A percentile compares a stretch with the other conserved stretches of the same genome.
These are phyloP conservation scores for Dryococelus australis DNA, from an alignment of 2,888 invertebrate genomes.

Conservation along the genomic window DNA sequence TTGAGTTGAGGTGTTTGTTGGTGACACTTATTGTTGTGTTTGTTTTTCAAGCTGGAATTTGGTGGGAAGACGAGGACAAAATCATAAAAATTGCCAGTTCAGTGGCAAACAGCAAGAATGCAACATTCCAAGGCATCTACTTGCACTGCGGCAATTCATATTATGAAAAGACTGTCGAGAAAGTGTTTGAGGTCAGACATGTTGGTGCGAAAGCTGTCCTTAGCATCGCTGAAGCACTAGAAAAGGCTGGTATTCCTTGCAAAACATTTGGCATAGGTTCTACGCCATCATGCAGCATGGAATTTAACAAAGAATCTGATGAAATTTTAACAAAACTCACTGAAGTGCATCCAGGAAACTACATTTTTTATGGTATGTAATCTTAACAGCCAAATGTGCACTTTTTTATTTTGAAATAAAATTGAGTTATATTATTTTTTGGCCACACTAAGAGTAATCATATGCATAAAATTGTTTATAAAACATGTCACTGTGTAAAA, in stretches of 20 bases:
- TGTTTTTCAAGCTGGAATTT: slow-evolving; percentile 43
- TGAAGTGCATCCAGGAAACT: slow-evolving; percentile 57
- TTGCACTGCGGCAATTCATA: slow-evolving; percentile 54
- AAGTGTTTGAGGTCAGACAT: slow-evolving; percentile 46
- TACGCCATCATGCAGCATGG: slow-evolving; percentile 54
- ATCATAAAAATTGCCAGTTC: slow-evolving; percentile 36
- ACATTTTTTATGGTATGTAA: slow-evolving; percentile 53
- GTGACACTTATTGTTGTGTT: not conserved
- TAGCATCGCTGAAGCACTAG: slow-evolving; percentile 47
- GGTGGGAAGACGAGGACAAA: slow-evolving; percentile 48
- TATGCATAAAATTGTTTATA: no score
- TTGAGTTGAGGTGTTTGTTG: no score
- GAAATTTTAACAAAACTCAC: slow-evolving; percentile 47
- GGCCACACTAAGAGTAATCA: no score
- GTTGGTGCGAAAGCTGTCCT: slow-evolving; percentile 42
- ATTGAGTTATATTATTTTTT: no score
- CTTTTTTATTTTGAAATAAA: no score
- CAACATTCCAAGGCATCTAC: slow-evolving; percentile 52
- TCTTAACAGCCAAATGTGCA: not conserved
- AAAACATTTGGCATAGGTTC: slow-evolving; percentile 53
- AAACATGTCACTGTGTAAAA: no score
- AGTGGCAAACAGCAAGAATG: slow-evolving; percentile 28
- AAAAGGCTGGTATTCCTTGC: slow-evolving; percentile 49
- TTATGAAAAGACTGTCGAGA: slow-evolving; percentile 40
- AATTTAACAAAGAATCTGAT: slow-evolving; percentile 51